These are phyloP conservation scores for Meda fulgida DNA, from an alignment of 2,797 vertebrate genomes.

Conservation along the genomic window DNA sequence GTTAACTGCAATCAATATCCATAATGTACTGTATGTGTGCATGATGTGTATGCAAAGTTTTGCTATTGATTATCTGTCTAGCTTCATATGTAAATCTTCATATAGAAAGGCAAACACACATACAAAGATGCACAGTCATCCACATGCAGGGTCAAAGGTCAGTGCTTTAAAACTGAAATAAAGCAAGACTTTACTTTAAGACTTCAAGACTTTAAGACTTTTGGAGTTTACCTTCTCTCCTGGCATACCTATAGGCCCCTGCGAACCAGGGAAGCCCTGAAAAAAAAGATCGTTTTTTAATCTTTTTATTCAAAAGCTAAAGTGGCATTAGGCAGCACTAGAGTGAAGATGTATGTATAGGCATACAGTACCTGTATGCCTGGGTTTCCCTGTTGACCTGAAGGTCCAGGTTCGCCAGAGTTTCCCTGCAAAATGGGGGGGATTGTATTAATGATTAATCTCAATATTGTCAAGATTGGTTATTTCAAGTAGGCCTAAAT, in stretches of 20 bases:
- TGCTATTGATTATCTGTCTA: constrained; percentile 74
- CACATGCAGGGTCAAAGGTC: constrained; percentile 61
- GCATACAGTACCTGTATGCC: constrained; percentile 87
- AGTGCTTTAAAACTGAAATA: constrained; percentile 63
- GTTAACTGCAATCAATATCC: constrained; percentile 46
- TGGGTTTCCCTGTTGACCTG: constrained; percentile 91
- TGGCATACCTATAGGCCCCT: constrained; percentile 88
- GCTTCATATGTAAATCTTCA: constrained; percentile 30
- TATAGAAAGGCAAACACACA: background rate
- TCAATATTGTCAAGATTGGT: background rate
- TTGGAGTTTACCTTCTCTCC: constrained; percentile 88
- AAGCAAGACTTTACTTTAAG: too few relatives aligned
- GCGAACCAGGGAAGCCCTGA: constrained; percentile 89
- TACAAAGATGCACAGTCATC: constrained; percentile 50
- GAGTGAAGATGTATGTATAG: constrained; percentile 38
- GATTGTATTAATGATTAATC: too few relatives aligned
- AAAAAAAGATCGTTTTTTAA: constrained; percentile 58
- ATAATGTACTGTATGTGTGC: constrained; percentile 46
- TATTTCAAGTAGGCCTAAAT: background rate
- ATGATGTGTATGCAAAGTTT: constrained; percentile 62
- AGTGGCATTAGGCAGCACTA: background rate
- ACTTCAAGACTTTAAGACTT: too few relatives aligned
- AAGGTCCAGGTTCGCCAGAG: constrained; percentile 85
- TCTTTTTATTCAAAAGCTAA: background rate
- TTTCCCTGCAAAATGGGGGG: constrained; percentile 77